phyloP scores from a whole-genome alignment of 2,797 vertebrate genomes.

The Enteromius paludinosus region DNA sequence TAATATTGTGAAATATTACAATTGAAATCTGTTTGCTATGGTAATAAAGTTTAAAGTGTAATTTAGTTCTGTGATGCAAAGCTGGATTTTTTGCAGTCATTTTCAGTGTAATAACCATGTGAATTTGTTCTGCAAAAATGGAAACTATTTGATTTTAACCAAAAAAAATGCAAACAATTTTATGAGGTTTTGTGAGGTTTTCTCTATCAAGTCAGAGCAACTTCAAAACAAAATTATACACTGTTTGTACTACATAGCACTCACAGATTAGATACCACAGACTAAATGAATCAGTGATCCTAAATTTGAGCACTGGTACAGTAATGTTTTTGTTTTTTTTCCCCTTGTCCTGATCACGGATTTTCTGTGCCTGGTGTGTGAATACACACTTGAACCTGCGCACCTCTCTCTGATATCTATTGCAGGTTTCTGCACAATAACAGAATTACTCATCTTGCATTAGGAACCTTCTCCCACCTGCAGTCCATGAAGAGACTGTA shows the following conservation, averaged over 20 bases:
- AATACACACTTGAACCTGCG: slow-evolving; percentile 1
- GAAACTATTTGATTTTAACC: not conserved
- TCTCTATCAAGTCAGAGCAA: not conserved
- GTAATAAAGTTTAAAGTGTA: not conserved
- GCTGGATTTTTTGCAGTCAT: not conserved
- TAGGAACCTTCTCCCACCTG: slow-evolving; percentile 92
- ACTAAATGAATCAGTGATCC: not conserved
- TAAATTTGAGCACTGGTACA: not conserved
- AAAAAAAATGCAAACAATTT: not conserved
- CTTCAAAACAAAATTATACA: not conserved
- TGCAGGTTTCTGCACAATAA: slow-evolving; percentile 98
- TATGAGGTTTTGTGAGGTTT: not conserved
- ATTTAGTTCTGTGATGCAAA: not conserved
- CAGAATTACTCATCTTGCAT: slow-evolving; percentile 90
- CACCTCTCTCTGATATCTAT: slow-evolving; percentile 29
- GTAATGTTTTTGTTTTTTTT: slow-evolving; percentile 2
- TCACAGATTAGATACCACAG: not conserved
- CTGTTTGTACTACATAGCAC: no score
- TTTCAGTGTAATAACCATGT: no score
- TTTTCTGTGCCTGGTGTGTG: not conserved
- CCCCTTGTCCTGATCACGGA: not conserved
- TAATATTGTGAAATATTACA: not conserved
- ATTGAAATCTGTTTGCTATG: not conserved
- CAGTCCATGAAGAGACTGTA: slow-evolving; percentile 97
- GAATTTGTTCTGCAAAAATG: not conserved